A percentile compares a stretch with the other conserved stretches of the same genome.
phyloP scores from a whole-genome alignment of 2,113 vertebrate genomes.

The Saguinus imperator region DNA sequence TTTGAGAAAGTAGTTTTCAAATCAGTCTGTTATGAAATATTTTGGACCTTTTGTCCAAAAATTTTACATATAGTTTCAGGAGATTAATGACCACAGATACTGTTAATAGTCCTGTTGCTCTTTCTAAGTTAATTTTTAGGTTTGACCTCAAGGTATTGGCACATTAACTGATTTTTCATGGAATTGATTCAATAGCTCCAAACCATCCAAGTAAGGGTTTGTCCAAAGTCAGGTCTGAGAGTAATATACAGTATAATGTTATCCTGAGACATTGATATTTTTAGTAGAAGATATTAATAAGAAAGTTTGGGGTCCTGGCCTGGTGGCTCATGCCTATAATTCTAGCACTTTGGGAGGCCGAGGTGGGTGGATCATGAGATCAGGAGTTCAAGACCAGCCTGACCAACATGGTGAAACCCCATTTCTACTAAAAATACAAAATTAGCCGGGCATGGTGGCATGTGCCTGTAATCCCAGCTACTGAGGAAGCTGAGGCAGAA shows the following conservation, averaged over 20 bases:
- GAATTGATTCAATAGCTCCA: not conserved
- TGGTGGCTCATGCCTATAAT: no score
- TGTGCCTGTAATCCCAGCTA: no score
- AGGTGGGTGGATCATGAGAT: no score
- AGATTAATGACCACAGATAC: not conserved
- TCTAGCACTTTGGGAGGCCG: no score
- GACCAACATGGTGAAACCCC: no score
- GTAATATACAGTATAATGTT: not conserved
- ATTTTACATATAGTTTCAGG: not conserved
- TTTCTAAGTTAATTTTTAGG: conserved; percentile 10
- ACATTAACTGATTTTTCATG: conserved; percentile 4
- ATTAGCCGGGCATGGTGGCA: no score
- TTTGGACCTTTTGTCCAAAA: not conserved
- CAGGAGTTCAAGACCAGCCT: no score
- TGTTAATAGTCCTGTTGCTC: not conserved
- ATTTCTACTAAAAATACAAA: no score
- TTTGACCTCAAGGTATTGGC: not conserved
- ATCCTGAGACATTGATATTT: not conserved
- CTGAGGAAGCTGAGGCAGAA: no score
- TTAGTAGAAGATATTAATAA: not conserved
- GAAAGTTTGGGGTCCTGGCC: not conserved
- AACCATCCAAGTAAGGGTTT: not conserved
- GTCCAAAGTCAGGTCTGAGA: not conserved
- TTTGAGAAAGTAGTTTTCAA: not conserved
- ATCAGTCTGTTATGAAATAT: not conserved